phyloP scores from a whole-genome alignment of 2,113 vertebrate species.

The Vimba vimba region DNA sequence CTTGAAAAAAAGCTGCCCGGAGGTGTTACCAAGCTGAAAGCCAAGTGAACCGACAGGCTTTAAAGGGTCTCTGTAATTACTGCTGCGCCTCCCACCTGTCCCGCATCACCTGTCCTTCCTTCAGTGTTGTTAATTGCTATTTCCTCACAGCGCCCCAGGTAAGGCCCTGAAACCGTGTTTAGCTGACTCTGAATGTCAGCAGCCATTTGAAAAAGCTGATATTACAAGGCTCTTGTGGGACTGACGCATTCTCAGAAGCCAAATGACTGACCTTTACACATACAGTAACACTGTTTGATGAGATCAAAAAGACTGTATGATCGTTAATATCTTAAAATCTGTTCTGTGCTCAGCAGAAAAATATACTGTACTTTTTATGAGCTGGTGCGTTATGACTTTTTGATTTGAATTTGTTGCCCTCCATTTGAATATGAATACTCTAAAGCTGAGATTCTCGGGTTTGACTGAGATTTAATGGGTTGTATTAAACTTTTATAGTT shows the following conservation, averaged over 20 bases:
- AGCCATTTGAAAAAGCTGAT: conserved; percentile 13
- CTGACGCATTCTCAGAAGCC: conserved; percentile 5
- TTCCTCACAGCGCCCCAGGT: not conserved
- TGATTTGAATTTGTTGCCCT: not conserved
- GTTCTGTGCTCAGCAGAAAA: not conserved
- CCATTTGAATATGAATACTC: conserved; percentile 10
- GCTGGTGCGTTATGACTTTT: not conserved
- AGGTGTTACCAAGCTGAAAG: not conserved
- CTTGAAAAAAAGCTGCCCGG: not conserved
- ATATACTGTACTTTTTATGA: conserved; percentile 15
- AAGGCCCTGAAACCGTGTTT: not conserved
- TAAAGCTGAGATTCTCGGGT: not conserved
- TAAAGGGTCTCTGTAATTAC: conserved; percentile 4
- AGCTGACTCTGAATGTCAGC: conserved; percentile 29
- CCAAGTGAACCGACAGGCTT: conserved; percentile 29
- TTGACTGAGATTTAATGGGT: not conserved
- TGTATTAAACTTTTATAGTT: not conserved
- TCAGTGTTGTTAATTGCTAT: conserved; percentile 31
- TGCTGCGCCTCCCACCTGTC: conserved; percentile 21
- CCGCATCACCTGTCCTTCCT: not conserved
- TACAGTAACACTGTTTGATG: conserved; percentile 9
- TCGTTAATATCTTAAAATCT: conserved; percentile 11
- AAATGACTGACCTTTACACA: conserved; percentile 11
- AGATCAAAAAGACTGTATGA: conserved; percentile 8
- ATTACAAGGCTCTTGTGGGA: conserved; percentile 5